phyloP scores from a whole-genome alignment of 2,113 vertebrate genomes.

The Poeciliopsis retropinna region DNA sequence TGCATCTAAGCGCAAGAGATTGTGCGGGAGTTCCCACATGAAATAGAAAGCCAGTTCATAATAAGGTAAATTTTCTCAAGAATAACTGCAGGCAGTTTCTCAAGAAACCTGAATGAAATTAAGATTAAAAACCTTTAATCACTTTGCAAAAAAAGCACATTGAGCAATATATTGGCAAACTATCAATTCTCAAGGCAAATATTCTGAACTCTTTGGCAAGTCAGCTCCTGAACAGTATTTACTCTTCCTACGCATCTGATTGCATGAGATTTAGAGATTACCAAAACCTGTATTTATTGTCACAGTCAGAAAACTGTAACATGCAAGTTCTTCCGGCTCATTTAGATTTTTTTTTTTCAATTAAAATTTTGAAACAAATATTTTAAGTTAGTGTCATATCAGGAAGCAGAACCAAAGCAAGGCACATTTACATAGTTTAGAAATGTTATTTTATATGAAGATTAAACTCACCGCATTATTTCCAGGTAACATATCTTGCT shows the following conservation, averaged over 20 bases:
- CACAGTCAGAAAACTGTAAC: slow-evolving; percentile 25
- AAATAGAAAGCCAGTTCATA: slow-evolving; percentile 33
- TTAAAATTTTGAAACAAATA: no score
- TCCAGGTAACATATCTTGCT: slow-evolving; percentile 46
- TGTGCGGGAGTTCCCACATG: no score
- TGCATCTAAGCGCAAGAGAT: no score
- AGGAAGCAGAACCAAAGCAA: no score
- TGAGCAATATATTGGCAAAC: slow-evolving; percentile 50
- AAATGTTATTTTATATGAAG: not conserved
- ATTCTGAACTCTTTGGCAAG: slow-evolving; percentile 51
- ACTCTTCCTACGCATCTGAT: slow-evolving; percentile 45
- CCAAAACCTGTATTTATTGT: slow-evolving; percentile 44
- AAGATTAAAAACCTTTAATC: slow-evolving; percentile 60
- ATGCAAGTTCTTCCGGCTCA: not conserved
- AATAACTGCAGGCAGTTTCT: slow-evolving; percentile 42
- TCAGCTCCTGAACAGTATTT: slow-evolving; percentile 62
- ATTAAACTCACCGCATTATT: slow-evolving; percentile 21
- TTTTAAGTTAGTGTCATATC: not conserved
- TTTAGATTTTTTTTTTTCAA: no score
- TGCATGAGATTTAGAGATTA: slow-evolving; percentile 40
- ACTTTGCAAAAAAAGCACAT: slow-evolving; percentile 49
- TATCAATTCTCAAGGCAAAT: slow-evolving; percentile 47
- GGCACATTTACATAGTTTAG: no score
- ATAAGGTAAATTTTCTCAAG: slow-evolving; percentile 13
- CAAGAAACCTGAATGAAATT: slow-evolving; percentile 38